Percentiles rank a stretch among this genome's conserved stretches.
Evolutionary conservation across 2,797 vertebrate genomes (phyloP).

Genomic region (Hipposideros larvatus): DNA sequence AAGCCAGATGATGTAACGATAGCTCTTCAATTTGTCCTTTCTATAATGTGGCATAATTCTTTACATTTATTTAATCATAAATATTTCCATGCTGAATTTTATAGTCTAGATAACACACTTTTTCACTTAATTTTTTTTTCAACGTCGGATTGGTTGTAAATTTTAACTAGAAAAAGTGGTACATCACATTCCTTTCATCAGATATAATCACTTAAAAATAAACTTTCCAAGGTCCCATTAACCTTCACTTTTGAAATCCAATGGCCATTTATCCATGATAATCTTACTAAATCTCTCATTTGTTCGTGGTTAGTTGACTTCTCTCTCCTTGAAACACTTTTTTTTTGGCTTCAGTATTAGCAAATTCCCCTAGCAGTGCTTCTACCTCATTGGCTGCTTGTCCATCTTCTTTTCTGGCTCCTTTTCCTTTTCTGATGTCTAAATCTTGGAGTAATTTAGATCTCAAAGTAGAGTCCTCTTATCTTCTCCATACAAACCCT

Average conservation of each 20-base stretch:
- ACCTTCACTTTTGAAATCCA: conserved; percentile 42
- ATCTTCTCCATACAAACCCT: neutral
- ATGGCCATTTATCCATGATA: conserved; percentile 26
- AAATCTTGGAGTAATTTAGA: neutral
- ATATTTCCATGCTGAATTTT: conserved; percentile 69
- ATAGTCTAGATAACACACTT: conserved; percentile 61
- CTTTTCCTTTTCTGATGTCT: neutral
- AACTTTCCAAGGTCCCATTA: conserved; percentile 43
- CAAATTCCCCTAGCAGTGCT: neutral
- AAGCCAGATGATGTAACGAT: conserved; percentile 61
- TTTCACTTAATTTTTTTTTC: conserved; percentile 51
- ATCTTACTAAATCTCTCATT: neutral
- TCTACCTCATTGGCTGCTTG: neutral
- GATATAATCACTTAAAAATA: conserved; percentile 4
- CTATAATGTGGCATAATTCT: conserved; percentile 9
- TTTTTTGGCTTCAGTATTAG: neutral
- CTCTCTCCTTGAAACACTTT: neutral
- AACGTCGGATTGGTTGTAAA: conserved; percentile 53
- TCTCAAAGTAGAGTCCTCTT: neutral
- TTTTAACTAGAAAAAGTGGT: conserved; percentile 61
- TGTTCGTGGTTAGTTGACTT: neutral
- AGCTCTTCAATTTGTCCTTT: conserved; percentile 53
- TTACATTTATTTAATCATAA: conserved; percentile 63
- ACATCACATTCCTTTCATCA: conserved; percentile 19
- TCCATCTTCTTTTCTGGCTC: neutral